A percentile compares a stretch with the other conserved stretches of the same genome.
Evolutionary conservation across 1,140 invertebrate species (phyloP).

Genomic region (Lordiphosa collinella): DNA sequence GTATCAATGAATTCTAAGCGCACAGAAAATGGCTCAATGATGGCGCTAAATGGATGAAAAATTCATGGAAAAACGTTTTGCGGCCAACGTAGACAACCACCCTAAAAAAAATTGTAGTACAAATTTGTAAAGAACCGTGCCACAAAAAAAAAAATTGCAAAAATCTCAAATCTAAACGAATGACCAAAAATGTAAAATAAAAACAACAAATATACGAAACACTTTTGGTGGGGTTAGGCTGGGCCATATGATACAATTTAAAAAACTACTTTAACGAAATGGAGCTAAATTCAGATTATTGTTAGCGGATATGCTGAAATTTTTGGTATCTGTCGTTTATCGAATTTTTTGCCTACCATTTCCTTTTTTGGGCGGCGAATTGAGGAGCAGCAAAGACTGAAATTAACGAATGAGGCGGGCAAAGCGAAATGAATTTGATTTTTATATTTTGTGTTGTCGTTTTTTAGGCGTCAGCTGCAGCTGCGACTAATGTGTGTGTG

Average conservation of each 20-base stretch:
- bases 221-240: not conserved
- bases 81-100: constrained; percentile 43
- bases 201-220: constrained; percentile 9
- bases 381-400: constrained; percentile 38
- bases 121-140: not conserved
- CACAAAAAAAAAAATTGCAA: constrained; percentile 44
- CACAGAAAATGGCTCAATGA: constrained; percentile 60
- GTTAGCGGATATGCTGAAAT: too few relatives aligned
- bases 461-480: constrained; percentile 69
- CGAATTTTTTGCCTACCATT: too few relatives aligned
- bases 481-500: constrained; percentile 23
- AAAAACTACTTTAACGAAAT: too few relatives aligned
- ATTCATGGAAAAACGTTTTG: constrained; percentile 68
- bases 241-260: constrained; percentile 4
- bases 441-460: constrained; percentile 70
- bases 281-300: too few relatives aligned
- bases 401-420: constrained; percentile 61
- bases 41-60: constrained; percentile 66
- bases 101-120: not conserved
- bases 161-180: constrained; percentile 42
- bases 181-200: constrained; percentile 28
- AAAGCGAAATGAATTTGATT: constrained; percentile 63
- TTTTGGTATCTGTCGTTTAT: too few relatives aligned
- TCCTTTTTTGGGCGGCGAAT: constrained; percentile 8
- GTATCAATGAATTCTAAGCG: constrained; percentile 72